These are phyloP conservation scores for Stenodera caucasica DNA, from an alignment of 2,888 invertebrate genomes.

Conservation along the genomic window DNA sequence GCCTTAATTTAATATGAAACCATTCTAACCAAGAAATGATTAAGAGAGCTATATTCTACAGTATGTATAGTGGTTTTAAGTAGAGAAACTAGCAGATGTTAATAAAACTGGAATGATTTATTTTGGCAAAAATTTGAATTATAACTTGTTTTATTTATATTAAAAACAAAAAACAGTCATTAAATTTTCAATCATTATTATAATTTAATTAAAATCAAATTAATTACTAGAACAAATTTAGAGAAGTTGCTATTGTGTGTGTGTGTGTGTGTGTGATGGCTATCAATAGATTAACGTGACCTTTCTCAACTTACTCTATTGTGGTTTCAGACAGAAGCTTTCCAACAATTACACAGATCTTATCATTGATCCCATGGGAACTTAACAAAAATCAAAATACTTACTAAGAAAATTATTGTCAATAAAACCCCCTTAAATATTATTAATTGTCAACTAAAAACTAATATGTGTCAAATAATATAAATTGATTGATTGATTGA, in stretches of 20 bases:
- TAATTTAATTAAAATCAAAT: no score
- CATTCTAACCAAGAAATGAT: conserved; percentile 41
- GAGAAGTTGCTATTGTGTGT: conserved; percentile 4
- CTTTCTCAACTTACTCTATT: not conserved
- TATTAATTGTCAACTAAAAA: not conserved
- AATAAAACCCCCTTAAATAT: no score
- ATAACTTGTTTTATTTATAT: conserved; percentile 28
- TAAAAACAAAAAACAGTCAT: no score
- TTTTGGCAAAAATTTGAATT: conserved; percentile 40
- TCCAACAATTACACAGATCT: not conserved
- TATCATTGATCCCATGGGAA: not conserved
- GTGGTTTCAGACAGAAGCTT: not conserved
- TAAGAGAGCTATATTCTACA: conserved; percentile 45
- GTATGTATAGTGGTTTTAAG: conserved; percentile 35
- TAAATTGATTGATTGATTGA: not conserved
- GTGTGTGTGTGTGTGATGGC: no score
- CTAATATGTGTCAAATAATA: not conserved
- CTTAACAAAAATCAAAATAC: no score
- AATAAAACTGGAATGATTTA: conserved; percentile 45
- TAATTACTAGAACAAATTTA: no score
- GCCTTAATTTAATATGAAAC: conserved; percentile 36
- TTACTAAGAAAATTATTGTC: no score
- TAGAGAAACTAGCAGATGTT: conserved; percentile 48
- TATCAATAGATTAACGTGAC: not conserved
- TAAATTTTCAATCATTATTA: no score